These are phyloP conservation scores for Cordilura impudica DNA, from an alignment of 2,888 invertebrate species.

Conservation along the genomic window DNA sequence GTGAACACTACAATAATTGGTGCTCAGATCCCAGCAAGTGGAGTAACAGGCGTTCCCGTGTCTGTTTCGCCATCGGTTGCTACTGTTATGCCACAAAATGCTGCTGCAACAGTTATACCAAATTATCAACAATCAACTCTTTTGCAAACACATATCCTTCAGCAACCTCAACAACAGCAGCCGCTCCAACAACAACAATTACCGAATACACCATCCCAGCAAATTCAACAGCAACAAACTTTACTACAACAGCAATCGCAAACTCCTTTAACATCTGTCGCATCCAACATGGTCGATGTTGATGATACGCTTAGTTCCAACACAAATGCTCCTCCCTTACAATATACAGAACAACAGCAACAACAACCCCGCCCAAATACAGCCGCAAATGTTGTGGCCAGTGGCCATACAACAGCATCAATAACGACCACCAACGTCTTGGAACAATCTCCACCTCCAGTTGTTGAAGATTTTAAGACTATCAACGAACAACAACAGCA, in stretches of 20 bases:
- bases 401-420: slow-evolving; percentile 61
- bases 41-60: slow-evolving; percentile 63
- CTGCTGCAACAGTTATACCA: slow-evolving; percentile 58
- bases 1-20: slow-evolving; percentile 64
- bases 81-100: slow-evolving; percentile 60
- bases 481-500: slow-evolving; percentile 74
- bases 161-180: slow-evolving; percentile 56
- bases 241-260: slow-evolving; percentile 63
- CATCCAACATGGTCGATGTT: slow-evolving; percentile 41
- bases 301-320: slow-evolving; percentile 54
- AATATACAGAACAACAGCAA: slow-evolving; percentile 26
- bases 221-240: slow-evolving; percentile 49
- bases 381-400: slow-evolving; percentile 64
- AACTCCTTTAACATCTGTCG: slow-evolving; percentile 34
- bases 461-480: slow-evolving; percentile 72
- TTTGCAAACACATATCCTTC: slow-evolving; percentile 66
- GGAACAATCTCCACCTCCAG: slow-evolving; percentile 64
- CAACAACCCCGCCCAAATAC: slow-evolving; percentile 63
- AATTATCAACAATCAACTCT: slow-evolving; percentile 71
- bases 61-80: slow-evolving; percentile 40
- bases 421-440: slow-evolving; percentile 33
- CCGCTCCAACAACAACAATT: slow-evolving; percentile 59
- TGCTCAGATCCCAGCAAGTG: slow-evolving; percentile 60
- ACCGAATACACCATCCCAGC: slow-evolving; percentile 37
- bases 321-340: slow-evolving; percentile 18